Percentiles rank a stretch among this genome's conserved stretches.
Evolutionary conservation across 2,113 vertebrate species (phyloP).

Genomic region (Caranx ignobilis): DNA sequence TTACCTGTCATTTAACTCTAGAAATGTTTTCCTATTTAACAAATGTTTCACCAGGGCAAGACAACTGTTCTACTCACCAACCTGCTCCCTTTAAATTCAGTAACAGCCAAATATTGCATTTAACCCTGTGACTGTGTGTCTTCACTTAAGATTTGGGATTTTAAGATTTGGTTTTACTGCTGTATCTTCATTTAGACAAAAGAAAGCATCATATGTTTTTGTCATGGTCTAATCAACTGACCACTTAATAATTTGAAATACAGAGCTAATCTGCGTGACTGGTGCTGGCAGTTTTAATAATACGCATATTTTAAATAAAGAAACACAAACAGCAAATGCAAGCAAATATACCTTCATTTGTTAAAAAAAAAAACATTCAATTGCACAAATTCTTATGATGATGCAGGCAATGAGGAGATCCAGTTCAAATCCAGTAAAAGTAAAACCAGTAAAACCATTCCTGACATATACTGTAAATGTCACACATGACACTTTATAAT

Average conservation of each 20-base stretch:
- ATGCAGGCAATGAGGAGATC: background rate
- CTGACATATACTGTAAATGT: too few relatives aligned
- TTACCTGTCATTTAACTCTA: background rate
- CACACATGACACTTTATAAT: background rate
- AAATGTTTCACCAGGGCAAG: background rate
- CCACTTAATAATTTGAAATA: too few relatives aligned
- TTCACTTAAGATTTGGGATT: background rate
- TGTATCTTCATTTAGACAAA: background rate
- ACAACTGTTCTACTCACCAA: background rate
- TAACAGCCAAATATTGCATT: slow-evolving; percentile 22
- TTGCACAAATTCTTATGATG: too few relatives aligned
- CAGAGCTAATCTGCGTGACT: background rate
- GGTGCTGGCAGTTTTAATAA: too few relatives aligned
- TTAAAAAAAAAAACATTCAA: too few relatives aligned
- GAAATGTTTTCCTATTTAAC: background rate
- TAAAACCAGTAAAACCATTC: too few relatives aligned
- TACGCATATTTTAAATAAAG: too few relatives aligned
- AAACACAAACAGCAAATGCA: too few relatives aligned
- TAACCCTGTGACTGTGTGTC: slow-evolving; percentile 7
- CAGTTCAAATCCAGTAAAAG: background rate
- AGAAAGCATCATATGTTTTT: background rate
- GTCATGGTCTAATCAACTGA: background rate
- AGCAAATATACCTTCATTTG: too few relatives aligned
- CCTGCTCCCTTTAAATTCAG: background rate
- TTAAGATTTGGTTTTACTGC: background rate